These are phyloP conservation scores for Semotilus atromaculatus DNA, from an alignment of 2,797 vertebrate genomes.

Conservation along the genomic window DNA sequence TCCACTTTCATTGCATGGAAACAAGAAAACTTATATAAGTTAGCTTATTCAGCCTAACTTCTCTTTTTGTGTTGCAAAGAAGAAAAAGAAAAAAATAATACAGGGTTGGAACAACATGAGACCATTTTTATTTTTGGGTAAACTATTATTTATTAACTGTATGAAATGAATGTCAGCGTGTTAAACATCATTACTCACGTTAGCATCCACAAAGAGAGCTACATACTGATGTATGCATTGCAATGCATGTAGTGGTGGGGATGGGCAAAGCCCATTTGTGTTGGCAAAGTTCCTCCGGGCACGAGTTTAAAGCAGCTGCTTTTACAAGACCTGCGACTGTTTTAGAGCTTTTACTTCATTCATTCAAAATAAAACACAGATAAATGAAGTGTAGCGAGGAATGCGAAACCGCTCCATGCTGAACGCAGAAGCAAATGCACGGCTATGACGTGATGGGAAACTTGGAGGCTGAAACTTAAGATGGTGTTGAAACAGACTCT, in stretches of 20 bases:
- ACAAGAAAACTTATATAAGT: background rate
- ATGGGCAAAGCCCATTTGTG: constrained; percentile 46
- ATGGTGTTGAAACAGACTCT: background rate
- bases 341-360: constrained; percentile 34
- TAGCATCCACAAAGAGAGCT: background rate
- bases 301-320: constrained; percentile 59
- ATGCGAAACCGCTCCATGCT: constrained; percentile 1
- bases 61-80: background rate
- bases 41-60: background rate
- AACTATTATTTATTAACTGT: constrained; percentile 5
- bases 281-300: constrained; percentile 50
- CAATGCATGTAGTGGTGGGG: background rate
- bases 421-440: background rate
- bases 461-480: constrained; percentile 13
- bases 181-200: background rate
- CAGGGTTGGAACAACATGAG: background rate
- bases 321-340: constrained; percentile 48
- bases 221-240: background rate
- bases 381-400: constrained; percentile 29
- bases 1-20: background rate
- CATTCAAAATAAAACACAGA: constrained; percentile 37
- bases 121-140: background rate
- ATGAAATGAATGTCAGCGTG: background rate
- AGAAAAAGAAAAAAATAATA: background rate
- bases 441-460: constrained; percentile 22